A percentile compares a stretch with the other conserved stretches of the same genome.
phyloP scores from a whole-genome alignment of 2,888 invertebrate genomes.

The Arctia plantaginis region DNA sequence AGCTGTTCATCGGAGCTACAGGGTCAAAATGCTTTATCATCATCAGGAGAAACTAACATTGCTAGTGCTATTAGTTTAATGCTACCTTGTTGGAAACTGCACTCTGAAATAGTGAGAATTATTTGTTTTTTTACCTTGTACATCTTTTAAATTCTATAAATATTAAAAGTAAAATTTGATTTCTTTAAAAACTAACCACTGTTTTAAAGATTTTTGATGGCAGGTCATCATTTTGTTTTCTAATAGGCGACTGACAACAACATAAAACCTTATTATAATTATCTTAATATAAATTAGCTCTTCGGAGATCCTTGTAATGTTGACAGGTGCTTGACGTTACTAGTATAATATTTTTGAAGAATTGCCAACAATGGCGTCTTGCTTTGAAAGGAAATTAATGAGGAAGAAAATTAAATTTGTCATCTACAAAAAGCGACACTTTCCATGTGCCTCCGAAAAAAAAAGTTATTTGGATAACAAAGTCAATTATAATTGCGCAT shows the following conservation, averaged over 20 bases:
- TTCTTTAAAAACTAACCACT: not conserved
- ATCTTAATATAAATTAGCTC: not conserved
- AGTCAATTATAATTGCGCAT: not conserved
- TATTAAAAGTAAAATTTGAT: not conserved
- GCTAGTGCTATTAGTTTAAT: no score
- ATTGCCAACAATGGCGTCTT: not conserved
- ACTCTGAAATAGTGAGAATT: not conserved
- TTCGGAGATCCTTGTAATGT: not conserved
- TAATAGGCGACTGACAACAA: not conserved
- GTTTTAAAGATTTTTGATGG: not conserved
- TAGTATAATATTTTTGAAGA: not conserved
- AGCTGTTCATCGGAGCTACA: no score
- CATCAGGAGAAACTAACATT: no score
- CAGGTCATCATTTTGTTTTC: not conserved
- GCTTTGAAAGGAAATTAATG: not conserved
- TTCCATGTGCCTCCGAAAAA: not conserved
- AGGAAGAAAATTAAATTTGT: not conserved
- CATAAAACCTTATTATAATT: not conserved
- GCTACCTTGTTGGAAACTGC: no score
- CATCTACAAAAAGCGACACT: not conserved
- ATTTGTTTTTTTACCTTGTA: not conserved
- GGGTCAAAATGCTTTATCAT: no score
- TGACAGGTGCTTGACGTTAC: not conserved
- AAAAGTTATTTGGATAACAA: not conserved
- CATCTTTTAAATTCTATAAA: not conserved